Percentiles rank a stretch among this genome's conserved stretches.
Conservation (phyloP, 2,797 vertebrate genomes). For the Fistularia tabacaria region DNA sequence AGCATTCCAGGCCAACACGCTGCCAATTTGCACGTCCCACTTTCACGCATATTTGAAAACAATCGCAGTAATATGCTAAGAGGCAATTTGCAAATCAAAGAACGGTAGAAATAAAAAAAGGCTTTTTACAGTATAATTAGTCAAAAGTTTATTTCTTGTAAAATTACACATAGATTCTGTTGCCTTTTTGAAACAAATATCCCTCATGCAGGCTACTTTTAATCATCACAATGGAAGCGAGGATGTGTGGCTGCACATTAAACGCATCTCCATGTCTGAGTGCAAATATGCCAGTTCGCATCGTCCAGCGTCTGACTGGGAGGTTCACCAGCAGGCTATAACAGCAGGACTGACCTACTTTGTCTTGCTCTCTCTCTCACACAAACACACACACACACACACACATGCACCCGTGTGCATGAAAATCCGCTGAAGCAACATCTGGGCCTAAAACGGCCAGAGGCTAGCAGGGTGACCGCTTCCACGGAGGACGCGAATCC, state of each 20-base stretch:
- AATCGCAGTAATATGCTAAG: too few species aligned
- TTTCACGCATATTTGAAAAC: too few species aligned
- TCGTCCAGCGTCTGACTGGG: slow-evolving; percentile 47
- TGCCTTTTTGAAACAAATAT: too few species aligned
- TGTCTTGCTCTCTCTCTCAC: slow-evolving; percentile 15
- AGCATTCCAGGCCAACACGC: too few species aligned
- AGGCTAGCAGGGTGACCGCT: background rate
- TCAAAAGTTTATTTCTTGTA: too few species aligned
- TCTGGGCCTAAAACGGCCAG: slow-evolving; percentile 20
- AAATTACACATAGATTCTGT: too few species aligned
- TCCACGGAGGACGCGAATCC: background rate
- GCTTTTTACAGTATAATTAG: too few species aligned
- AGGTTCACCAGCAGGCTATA: slow-evolving; percentile 59
- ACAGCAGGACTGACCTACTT: slow-evolving; percentile 74
- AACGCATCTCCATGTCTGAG: slow-evolving; percentile 4
- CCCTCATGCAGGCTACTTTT: too few species aligned
- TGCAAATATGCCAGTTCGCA: slow-evolving; percentile 37
- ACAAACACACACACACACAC: slow-evolving; percentile 24
- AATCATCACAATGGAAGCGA: background rate
- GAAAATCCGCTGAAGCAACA: slow-evolving; percentile 31
- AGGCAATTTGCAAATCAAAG: too few species aligned
- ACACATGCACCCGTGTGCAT: slow-evolving; percentile 15
- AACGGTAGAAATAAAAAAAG: too few species aligned
- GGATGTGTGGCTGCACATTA: background rate
- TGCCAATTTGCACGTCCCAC: too few species aligned